Conservation (phyloP, 2,797 vertebrate genomes). For the Sciurus carolinensis region DNA sequence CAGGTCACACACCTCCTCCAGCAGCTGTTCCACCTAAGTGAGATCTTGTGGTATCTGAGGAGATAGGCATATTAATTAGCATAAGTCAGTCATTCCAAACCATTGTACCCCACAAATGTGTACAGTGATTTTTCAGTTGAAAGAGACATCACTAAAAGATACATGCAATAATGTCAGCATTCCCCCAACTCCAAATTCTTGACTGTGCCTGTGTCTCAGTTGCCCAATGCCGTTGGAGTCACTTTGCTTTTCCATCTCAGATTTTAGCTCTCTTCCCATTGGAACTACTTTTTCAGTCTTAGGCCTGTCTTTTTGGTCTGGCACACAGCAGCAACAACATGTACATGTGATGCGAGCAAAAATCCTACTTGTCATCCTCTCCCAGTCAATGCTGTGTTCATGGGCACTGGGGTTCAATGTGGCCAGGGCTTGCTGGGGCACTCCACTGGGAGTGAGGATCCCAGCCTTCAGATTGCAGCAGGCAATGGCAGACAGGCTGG, state of each 20-base stretch:
- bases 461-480: neutral
- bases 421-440: no score
- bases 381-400: neutral
- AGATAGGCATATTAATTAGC: neutral
- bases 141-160: neutral
- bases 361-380: no score
- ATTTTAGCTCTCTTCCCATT: neutral
- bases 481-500: no score
- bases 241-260: neutral
- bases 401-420: no score
- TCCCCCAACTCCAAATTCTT: neutral
- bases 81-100: neutral
- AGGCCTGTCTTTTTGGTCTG: neutral
- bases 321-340: neutral
- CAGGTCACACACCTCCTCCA: no score
- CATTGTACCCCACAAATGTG: neutral
- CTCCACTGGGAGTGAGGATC: neutral
- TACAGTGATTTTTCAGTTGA: neutral
- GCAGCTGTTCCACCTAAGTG: no score
- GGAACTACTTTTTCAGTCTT: neutral
- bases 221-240: neutral
- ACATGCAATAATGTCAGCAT: neutral
- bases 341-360: accelerated
- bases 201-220: no score
- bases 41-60: no score